Percentiles rank a stretch among this genome's conserved stretches.
These are phyloP conservation scores for Rhyacophila brunnea DNA, from an alignment of 1,140 invertebrate genomes.

Conservation along the genomic window DNA sequence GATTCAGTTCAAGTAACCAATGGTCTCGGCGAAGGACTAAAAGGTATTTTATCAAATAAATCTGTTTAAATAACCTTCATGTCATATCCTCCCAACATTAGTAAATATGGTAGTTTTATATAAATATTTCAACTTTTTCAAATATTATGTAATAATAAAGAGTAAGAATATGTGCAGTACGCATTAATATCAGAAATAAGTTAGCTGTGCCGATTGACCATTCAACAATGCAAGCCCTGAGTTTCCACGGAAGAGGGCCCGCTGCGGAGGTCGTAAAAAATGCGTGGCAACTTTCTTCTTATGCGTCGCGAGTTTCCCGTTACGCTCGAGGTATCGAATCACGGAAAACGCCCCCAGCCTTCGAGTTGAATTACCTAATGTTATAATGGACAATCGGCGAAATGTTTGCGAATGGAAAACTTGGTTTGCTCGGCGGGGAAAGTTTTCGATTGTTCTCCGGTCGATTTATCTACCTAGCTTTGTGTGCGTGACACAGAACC, in stretches of 20 bases:
- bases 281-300: slow-evolving; percentile 20
- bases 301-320: slow-evolving; percentile 13
- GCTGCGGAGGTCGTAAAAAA: slow-evolving; percentile 8
- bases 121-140: too few species aligned
- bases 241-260: not conserved
- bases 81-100: too few species aligned
- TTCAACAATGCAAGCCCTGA: too few species aligned
- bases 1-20: too few species aligned
- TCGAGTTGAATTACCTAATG: slow-evolving; percentile 11
- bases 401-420: slow-evolving; percentile 16
- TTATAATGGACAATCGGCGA: slow-evolving; percentile 22
- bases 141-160: too few species aligned
- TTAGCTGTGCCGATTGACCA: too few species aligned
- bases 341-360: not conserved
- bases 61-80: too few species aligned
- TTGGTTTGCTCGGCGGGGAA: slow-evolving; percentile 5
- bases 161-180: too few species aligned
- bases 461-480: not conserved
- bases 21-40: too few species aligned
- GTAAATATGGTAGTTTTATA: too few species aligned
- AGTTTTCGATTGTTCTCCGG: slow-evolving; percentile 22
- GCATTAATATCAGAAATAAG: too few species aligned
- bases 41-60: too few species aligned
- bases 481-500: not conserved
- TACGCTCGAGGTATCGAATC: slow-evolving; percentile 4